Base-by-base conservation (phyloP, 92 coral and sea anemone genomes). In the Anthopleura xanthogrammica region DNA sequence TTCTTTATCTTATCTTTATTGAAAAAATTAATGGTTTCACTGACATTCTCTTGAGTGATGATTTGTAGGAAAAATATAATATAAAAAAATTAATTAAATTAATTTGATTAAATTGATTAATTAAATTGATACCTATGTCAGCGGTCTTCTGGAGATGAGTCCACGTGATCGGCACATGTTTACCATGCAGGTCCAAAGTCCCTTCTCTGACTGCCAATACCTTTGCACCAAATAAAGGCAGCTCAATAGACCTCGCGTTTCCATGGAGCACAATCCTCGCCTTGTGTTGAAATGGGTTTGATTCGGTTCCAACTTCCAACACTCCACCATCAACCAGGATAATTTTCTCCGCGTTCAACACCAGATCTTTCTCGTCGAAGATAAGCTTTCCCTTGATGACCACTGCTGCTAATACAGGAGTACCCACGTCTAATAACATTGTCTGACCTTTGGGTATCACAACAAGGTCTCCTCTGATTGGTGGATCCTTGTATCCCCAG, bases 181-280 rank as follows among this genome's bases (percentile, higher is more conserved):
- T 75, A 36, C 98, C 98, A 78, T 95, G 98, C 83, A 95, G 83
- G 83, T 94, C 98, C 82, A 95, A 79, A 70, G 90, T 90, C 62
- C 98, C 98, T 83, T 95, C 93, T 29, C 98, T 87, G 1, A 95
- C 92, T 4, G 95, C 98, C 82, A 95, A 82, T 13, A 92, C 95
- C 87, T 95, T 95, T 14, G 98, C 89, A 56, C 98, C 98, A 86
- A 89, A 95, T 75, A 95, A 90, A 71, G 98, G 98, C 81, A 95
- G 68, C 66, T 88, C 88, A 52, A 85, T 85, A 41, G 92, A 85
- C 42, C 89, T 85, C 29, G 72, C 60, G 56, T 86, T 87, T 16
- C 98, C 98, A 82, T 95, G 95, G 19, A 95, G 85, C 48, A 92
- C 92, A 72, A 95, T 91, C 78, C 89, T 95, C 2, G 98, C 97